phyloP scores from a whole-genome alignment of 2,113 vertebrate species.

The Otis tarda region DNA sequence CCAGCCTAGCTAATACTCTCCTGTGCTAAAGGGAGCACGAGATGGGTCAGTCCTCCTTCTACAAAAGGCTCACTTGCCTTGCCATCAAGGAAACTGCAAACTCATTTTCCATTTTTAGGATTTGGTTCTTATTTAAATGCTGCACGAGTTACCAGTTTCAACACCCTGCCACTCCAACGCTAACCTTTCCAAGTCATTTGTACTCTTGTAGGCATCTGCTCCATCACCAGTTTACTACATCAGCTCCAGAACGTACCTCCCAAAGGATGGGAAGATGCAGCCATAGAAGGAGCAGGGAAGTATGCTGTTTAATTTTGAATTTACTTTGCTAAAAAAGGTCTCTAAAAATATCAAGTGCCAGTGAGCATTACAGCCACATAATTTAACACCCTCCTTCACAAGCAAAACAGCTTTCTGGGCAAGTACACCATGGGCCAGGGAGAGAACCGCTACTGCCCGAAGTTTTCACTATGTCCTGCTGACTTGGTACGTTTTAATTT shows the following conservation, averaged over 20 bases:
- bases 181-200: not conserved
- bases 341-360: conserved; percentile 49
- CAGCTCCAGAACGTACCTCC: not conserved
- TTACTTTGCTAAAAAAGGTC: conserved; percentile 1
- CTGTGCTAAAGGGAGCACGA: not conserved
- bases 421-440: not conserved
- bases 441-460: not conserved
- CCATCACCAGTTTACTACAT: conserved; percentile 14
- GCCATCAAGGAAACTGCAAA: not conserved
- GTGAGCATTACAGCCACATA: not conserved
- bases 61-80: not conserved
- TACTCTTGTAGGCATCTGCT: not conserved
- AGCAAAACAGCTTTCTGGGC: not conserved
- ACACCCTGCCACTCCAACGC: not conserved
- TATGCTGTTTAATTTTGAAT: conserved; percentile 24
- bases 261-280: conserved; percentile 6
- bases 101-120: not conserved
- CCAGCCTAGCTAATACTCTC: not conserved
- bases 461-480: not conserved
- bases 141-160: not conserved
- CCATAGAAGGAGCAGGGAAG: conserved; percentile 55
- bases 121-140: not conserved
- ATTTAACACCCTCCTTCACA: not conserved
- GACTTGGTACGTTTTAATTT: not conserved
- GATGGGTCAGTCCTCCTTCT: not conserved